Percentiles rank a stretch among this genome's conserved stretches.
Conservation (phyloP, 2,888 invertebrate genomes). For the Spilarctia lutea region DNA sequence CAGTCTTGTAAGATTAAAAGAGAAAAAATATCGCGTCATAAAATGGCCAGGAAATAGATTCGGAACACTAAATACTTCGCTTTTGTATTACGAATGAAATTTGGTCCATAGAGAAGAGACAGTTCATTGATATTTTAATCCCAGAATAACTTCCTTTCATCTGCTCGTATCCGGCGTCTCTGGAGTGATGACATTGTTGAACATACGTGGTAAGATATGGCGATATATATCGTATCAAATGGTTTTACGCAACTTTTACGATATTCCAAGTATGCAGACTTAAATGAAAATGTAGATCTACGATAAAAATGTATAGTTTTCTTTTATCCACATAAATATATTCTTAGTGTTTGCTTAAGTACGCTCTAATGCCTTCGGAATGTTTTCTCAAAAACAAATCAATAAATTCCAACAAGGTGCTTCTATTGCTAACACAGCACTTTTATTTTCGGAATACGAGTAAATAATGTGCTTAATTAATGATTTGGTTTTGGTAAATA, state of each 20-base stretch:
- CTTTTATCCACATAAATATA: background rate
- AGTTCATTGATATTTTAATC: slow-evolving; percentile 48
- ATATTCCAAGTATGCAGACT: background rate
- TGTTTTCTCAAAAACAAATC: background rate
- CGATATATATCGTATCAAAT: slow-evolving; percentile 9
- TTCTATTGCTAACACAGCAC: background rate
- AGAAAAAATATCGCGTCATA: slow-evolving; percentile 29
- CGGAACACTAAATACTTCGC: slow-evolving; percentile 28
- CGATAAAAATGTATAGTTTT: background rate
- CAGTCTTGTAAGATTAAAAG: slow-evolving; percentile 6
- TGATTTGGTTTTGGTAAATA: background rate
- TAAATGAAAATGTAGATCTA: background rate
- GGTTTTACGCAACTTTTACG: background rate
- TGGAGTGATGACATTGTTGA: slow-evolving; percentile 44
- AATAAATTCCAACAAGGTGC: background rate
- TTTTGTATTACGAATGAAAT: slow-evolving; percentile 43
- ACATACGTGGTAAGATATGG: slow-evolving; percentile 20
- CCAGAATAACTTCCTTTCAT: slow-evolving; percentile 54
- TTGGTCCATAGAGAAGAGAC: slow-evolving; percentile 27
- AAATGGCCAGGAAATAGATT: slow-evolving; percentile 27
- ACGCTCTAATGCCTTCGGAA: background rate
- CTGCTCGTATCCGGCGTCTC: slow-evolving; percentile 49
- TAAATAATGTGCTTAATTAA: background rate
- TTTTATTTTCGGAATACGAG: background rate
- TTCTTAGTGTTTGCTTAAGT: background rate